Evolutionary conservation across 2,113 vertebrate species (phyloP).

Genomic region (Ameiurus melas): DNA sequence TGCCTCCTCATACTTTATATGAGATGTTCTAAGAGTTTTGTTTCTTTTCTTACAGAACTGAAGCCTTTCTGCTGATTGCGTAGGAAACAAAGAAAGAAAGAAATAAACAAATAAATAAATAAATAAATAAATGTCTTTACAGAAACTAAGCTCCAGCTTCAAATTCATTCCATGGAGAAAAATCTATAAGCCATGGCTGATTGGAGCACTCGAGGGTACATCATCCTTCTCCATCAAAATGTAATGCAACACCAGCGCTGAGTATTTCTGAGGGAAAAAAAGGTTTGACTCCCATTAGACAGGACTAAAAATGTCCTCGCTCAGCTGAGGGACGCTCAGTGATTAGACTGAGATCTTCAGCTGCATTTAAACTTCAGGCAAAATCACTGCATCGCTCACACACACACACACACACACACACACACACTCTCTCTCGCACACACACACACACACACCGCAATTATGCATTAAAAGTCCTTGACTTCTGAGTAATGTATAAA

Average conservation of each 20-base stretch:
- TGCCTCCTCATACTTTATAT: no score
- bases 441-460: neutral
- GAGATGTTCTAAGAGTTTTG: neutral
- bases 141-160: slow-evolving; percentile 44
- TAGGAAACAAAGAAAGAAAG: neutral
- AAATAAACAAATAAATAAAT: neutral
- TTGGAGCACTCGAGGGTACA: slow-evolving; percentile 47
- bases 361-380: neutral
- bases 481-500: neutral
- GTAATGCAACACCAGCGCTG: slow-evolving; percentile 45
- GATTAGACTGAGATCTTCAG: slow-evolving; percentile 10
- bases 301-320: slow-evolving; percentile 41
- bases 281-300: slow-evolving; percentile 50
- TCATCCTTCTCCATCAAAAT: slow-evolving; percentile 45
- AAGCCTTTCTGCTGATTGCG: neutral
- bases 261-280: slow-evolving; percentile 42
- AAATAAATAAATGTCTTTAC: slow-evolving; percentile 36
- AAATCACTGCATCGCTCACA: neutral
- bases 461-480: neutral
- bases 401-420: neutral
- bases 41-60: neutral
- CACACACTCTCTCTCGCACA: neutral
- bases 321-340: neutral
- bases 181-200: slow-evolving; percentile 52
- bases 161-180: slow-evolving; percentile 43